Conservation (phyloP, 2,888 invertebrate genomes). For the Clivina fossor region DNA sequence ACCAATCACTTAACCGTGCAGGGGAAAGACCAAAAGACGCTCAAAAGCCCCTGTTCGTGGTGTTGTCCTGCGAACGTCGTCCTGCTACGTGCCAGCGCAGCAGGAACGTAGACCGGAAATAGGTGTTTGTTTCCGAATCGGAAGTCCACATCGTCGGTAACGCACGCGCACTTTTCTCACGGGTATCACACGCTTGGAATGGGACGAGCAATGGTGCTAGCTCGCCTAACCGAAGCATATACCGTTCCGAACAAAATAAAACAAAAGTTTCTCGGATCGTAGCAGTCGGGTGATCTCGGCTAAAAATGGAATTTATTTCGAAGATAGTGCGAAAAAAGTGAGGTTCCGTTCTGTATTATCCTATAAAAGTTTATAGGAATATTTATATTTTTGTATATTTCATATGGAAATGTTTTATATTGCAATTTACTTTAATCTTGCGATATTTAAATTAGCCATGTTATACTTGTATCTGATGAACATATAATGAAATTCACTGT, state of each 20-base stretch:
- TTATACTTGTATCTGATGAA: too few relatives aligned
- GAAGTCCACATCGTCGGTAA: conserved; percentile 32
- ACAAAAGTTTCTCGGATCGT: too few relatives aligned
- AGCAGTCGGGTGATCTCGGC: neutral
- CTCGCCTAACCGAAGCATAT: neutral
- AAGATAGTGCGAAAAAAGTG: neutral
- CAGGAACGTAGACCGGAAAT: conserved; percentile 25
- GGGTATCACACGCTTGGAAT: conserved; percentile 22
- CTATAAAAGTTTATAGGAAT: too few relatives aligned
- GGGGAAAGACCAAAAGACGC: neutral
- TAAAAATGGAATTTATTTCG: neutral
- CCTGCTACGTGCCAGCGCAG: conserved; percentile 10
- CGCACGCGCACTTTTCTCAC: conserved; percentile 27
- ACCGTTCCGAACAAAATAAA: neutral
- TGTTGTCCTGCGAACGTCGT: neutral
- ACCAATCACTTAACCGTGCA: neutral
- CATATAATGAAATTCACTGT: too few relatives aligned
- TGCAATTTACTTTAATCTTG: too few relatives aligned
- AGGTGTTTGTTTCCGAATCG: conserved; percentile 35
- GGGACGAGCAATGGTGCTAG: neutral
- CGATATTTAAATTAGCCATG: too few relatives aligned
- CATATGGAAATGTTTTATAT: too few relatives aligned
- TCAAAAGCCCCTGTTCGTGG: neutral
- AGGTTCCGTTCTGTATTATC: too few relatives aligned
- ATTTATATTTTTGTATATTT: too few relatives aligned